These are phyloP conservation scores for Notothenia rossii DNA, from an alignment of 2,113 vertebrate species.

Conservation along the genomic window DNA sequence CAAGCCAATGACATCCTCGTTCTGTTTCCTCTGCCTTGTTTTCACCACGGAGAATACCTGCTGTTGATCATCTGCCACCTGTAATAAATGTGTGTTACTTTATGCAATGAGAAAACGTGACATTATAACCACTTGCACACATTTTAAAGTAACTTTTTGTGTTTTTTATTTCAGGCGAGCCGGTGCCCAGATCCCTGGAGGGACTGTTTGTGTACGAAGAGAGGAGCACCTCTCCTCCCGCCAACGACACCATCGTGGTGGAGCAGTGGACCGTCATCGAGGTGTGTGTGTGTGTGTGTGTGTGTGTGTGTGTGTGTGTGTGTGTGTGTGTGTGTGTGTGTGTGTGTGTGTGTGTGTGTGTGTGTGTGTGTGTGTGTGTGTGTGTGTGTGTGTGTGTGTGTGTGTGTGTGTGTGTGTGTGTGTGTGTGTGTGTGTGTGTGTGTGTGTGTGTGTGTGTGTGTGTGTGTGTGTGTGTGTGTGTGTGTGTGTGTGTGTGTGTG, in stretches of 20 bases:
- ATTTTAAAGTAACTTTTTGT: background rate
- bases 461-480: no score
- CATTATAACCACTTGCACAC: no score
- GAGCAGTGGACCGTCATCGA: slow-evolving; percentile 98
- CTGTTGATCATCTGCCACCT: background rate
- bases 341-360: no score
- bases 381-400: no score
- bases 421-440: no score
- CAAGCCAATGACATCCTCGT: slow-evolving; percentile 44
- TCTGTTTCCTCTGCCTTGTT: background rate
- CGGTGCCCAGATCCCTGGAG: slow-evolving; percentile 91
- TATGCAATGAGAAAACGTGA: background rate
- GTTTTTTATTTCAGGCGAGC: slow-evolving; percentile 85
- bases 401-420: no score
- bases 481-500: background rate
- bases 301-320: slow-evolving; percentile 44
- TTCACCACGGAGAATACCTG: background rate
- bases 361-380: no score
- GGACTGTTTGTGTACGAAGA: slow-evolving; percentile 97
- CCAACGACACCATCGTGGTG: slow-evolving; percentile 96
- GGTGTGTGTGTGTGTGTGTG: slow-evolving; percentile 68
- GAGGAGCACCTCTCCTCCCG: slow-evolving; percentile 82
- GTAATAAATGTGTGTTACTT: background rate
- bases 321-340: background rate
- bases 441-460: no score